Percentiles rank a stretch among this genome's conserved stretches.
Conservation (phyloP, 2,797 vertebrate genomes). For the Sebastes itinus region DNA sequence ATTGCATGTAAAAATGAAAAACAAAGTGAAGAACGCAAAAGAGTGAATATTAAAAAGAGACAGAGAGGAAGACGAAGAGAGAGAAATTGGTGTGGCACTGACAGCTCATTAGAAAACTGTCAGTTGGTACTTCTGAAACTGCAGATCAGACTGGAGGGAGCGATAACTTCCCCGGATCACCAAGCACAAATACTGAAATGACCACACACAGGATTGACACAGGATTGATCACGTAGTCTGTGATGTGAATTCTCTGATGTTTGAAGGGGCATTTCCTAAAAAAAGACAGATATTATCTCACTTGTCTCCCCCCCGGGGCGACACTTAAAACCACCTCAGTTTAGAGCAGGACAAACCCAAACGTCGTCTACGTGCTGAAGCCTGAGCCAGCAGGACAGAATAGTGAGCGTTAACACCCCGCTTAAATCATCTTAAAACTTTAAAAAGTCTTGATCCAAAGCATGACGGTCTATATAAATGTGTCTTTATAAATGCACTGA, state of each 20-base stretch:
- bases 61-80: not conserved
- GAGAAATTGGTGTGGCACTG: not conserved
- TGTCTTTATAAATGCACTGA: not conserved
- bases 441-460: not conserved
- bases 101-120: slow-evolving; percentile 2
- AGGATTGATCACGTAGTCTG: not conserved
- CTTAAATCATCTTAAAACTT: not conserved
- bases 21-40: not conserved
- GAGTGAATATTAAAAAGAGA: not conserved
- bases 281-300: not conserved
- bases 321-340: not conserved
- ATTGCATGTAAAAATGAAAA: not conserved
- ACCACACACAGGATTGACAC: too few relatives aligned
- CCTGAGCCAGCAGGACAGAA: not conserved
- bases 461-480: not conserved
- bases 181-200: not conserved
- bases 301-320: not conserved
- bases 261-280: slow-evolving; percentile 9
- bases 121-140: not conserved
- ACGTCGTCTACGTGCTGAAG: not conserved
- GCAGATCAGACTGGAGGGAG: not conserved
- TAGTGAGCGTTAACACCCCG: not conserved
- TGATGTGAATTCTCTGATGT: slow-evolving; percentile 1
- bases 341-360: not conserved
- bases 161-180: not conserved